Evolutionary conservation across 1,140 invertebrate genomes (phyloP), one percentile per base, ranked within the genome.

Genomic region (Brachionus calyciflorus): DNA sequence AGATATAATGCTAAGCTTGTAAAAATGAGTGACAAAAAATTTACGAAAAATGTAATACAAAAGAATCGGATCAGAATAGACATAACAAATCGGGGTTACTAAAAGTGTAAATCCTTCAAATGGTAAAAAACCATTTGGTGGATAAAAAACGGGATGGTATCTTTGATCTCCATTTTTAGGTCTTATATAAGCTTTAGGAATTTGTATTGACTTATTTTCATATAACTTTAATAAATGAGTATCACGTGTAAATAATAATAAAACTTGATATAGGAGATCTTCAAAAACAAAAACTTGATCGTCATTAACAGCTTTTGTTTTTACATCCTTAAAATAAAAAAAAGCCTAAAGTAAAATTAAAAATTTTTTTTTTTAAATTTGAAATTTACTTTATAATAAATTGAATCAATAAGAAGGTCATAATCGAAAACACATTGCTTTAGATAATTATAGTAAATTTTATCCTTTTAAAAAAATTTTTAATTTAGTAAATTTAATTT

Each of bases 251-350:
- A 97, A 96, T 80, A 93, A 94, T 26, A 98, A 82, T 87, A 97
- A 89, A n/a, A 93, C 89, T 87, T 96, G 93, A 84, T 96, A 95
- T 0, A 97, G 85, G 44, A 94, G 89, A 85, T 98, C 94, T 87
- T 96, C 94, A 85, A 96, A 98, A 0, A 98, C 93, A 86, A 98
- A 98, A 83, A 97, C 96, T 81, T 96, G 93, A 83, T 97, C 94
- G 82, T 98, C 94, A 83, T 97, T 97, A 4, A 93, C 93, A 0
- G 94, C 93, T 10, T 94, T 97, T 44, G 96, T 83, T 83, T 95
- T 93, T 3, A 98, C 92, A 85, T 97, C 94, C 89, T 70, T 73
- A 12, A 55, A 21, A 21, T 21, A 41, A 44, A 48, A n/a, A 78
- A 76, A 44, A 63, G 24, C 78, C 41, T 17, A 9, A n/a, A 60